A percentile compares a stretch with the other conserved stretches of the same genome.
These are phyloP conservation scores for Tauraco hartlaubi DNA, from an alignment of 2,797 vertebrate genomes.

Conservation along the genomic window DNA sequence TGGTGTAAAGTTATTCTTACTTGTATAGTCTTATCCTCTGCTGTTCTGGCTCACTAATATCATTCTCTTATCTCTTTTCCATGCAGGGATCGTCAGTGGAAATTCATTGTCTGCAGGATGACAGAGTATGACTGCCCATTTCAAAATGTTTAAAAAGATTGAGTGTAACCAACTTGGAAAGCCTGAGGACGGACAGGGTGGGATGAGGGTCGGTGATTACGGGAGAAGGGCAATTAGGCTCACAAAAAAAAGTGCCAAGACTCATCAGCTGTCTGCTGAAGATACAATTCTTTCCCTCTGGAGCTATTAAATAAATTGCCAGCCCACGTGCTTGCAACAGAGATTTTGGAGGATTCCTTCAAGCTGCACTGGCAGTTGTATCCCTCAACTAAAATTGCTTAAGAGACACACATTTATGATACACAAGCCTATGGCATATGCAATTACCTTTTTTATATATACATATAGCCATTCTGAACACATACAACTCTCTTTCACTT, in stretches of 20 bases:
- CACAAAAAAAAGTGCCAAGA: background rate
- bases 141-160: conserved; percentile 86
- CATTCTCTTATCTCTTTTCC: conserved; percentile 25
- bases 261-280: conserved; percentile 12
- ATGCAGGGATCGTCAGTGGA: conserved; percentile 97
- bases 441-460: conserved; percentile 12
- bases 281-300: background rate
- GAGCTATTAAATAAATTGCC: background rate
- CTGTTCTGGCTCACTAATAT: background rate
- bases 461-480: background rate
- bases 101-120: conserved; percentile 97
- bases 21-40: background rate
- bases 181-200: background rate
- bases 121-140: conserved; percentile 94
- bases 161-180: background rate
- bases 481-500: background rate
- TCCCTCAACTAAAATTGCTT: conserved; percentile 25
- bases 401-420: background rate
- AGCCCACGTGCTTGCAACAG: background rate
- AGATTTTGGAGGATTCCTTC: background rate
- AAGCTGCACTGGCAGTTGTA: background rate
- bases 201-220: background rate
- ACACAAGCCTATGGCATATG: background rate
- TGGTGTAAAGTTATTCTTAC: background rate
- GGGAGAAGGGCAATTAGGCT: background rate